Evolutionary conservation across 2,888 invertebrate species (phyloP), one percentile per base, ranked within the genome.

Genomic region (Eupithecia vulgata): DNA sequence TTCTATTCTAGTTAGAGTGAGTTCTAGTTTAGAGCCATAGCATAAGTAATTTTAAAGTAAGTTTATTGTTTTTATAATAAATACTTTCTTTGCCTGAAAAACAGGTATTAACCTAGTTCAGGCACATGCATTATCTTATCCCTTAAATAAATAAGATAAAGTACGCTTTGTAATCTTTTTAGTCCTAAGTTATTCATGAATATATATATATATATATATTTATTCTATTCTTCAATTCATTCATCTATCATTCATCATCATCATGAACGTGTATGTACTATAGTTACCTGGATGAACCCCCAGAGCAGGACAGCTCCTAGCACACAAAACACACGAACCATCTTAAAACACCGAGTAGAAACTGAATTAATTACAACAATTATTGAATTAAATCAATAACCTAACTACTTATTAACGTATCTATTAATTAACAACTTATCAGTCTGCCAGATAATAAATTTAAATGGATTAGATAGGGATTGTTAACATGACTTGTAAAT

Each of bases 201-300:
- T n/a, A n/a, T n/a, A n/a, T n/a, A n/a, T n/a, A n/a, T n/a, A n/a
- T n/a, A n/a, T n/a, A n/a, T n/a, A n/a, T n/a, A n/a, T n/a, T n/a
- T n/a, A n/a, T n/a, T n/a, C n/a, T n/a, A n/a, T n/a, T n/a, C n/a
- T n/a, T n/a, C n/a, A n/a, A n/a, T 30, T 30, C 30, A 3, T 30
- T 30, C 1, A 3, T 30, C 30, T 30, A 30, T 30, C 30, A 30
- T 30, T 4, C 30, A 30, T 8, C 48, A 48, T 48, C 42, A 45
- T 45, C 15, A 45, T 45, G 1, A 48, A 45, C 37, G 37, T 8
- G 37, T 30, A 30, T n/a, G 30, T 3, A 17, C 6, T 42, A 6
- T 13, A 25, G 25, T 66, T 82, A 88, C 88, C 86, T 86, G 87
- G 42, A 80, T 85, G 62, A 83, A 66, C 72, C 86, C 87, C 52